Conservation (phyloP, 2,113 vertebrate species). For the Eretmochelys imbricata region DNA sequence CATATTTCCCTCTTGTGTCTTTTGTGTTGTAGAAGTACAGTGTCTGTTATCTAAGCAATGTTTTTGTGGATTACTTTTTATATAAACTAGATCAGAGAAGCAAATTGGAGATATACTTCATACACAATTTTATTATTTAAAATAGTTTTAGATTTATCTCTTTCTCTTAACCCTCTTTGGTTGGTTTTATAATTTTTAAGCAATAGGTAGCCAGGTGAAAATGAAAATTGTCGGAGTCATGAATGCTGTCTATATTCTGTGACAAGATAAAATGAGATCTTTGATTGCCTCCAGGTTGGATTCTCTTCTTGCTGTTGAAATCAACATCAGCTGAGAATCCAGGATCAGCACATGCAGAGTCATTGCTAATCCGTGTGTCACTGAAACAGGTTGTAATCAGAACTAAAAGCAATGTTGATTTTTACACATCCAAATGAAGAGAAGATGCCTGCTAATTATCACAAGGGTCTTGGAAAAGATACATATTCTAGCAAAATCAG, state of each 20-base stretch:
- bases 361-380: not conserved
- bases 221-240: not conserved
- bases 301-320: not conserved
- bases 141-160: not conserved
- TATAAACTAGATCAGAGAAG: not conserved
- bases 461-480: not conserved
- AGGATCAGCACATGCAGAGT: not conserved
- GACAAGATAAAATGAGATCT: not conserved
- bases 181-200: not conserved
- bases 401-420: not conserved
- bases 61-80: not conserved
- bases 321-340: not conserved
- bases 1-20: not conserved
- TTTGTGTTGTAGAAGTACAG: not conserved
- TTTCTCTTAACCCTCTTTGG: not conserved
- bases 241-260: not conserved
- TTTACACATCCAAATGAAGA: not conserved
- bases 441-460: not conserved
- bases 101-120: not conserved
- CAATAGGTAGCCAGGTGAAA: not conserved
- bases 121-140: not conserved
- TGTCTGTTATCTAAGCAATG: not conserved
- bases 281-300: not conserved
- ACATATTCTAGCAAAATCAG: not conserved
- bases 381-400: not conserved